Evolutionary conservation across 2,113 vertebrate species (phyloP).

Genomic region (Saguinus imperator): DNA sequence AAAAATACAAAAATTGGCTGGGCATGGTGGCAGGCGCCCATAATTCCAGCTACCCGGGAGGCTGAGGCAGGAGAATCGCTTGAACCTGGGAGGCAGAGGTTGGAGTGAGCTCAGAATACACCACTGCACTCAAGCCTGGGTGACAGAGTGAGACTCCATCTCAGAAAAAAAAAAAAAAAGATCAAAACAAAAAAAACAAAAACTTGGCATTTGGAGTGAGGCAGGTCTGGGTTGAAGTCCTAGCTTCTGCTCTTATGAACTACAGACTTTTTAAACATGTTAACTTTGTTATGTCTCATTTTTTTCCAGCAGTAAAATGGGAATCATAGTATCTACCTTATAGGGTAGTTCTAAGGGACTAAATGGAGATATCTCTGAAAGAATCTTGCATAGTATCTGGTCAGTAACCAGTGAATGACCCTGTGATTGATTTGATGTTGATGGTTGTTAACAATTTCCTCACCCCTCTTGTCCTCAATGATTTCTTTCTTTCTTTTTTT

Average conservation of each 20-base stretch:
- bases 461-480: background rate
- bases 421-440: rapidly evolving
- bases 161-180: no score
- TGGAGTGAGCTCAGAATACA: no score
- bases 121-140: no score
- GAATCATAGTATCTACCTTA: no score
- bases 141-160: no score
- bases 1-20: no score
- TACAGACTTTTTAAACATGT: background rate
- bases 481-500: background rate
- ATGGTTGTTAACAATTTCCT: background rate
- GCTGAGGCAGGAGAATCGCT: no score
- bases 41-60: no score
- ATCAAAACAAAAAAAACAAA: no score
- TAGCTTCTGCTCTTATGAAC: background rate
- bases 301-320: background rate
- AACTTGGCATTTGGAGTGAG: background rate
- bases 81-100: no score
- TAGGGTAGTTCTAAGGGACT: background rate
- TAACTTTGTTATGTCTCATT: background rate
- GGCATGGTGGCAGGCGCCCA: no score
- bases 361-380: background rate
- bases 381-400: background rate
- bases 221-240: no score
- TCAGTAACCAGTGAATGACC: background rate